Conservation (phyloP, 2,888 invertebrate species). For the Falcaria lacertinaria region DNA sequence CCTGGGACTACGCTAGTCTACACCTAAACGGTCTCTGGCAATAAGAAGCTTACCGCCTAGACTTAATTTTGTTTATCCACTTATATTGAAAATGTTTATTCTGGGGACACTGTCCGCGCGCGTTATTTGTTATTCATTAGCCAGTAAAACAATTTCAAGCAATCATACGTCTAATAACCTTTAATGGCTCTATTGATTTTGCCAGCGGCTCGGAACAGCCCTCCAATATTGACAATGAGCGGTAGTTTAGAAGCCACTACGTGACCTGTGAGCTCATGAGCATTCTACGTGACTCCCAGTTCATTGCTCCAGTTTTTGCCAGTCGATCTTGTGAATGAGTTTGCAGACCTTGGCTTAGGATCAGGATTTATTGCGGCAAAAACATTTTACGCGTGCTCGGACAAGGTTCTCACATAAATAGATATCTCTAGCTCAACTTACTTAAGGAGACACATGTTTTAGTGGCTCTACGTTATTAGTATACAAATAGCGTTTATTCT, state of each 20-base stretch:
- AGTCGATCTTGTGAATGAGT: conserved; percentile 73
- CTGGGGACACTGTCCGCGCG: conserved; percentile 11
- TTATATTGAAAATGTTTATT: conserved; percentile 3
- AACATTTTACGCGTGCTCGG: conserved; percentile 34
- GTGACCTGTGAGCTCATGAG: conserved; percentile 68
- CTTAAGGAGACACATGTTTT: conserved; percentile 25
- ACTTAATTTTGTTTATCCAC: too few species aligned
- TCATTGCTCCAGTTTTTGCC: conserved; percentile 76
- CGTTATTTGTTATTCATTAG: conserved; percentile 50
- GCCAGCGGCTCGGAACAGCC: conserved; percentile 61
- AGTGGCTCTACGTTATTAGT: conserved; percentile 16
- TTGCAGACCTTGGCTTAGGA: conserved; percentile 56
- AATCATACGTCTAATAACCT: conserved; percentile 60
- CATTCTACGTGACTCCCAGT: conserved; percentile 70
- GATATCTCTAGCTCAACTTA: conserved; percentile 25
- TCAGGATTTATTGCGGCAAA: conserved; percentile 53
- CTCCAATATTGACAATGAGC: conserved; percentile 77
- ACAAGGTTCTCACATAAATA: conserved; percentile 27
- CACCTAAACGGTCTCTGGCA: too few species aligned
- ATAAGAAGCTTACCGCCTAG: too few species aligned
- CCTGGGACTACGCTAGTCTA: too few species aligned
- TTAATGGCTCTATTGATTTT: conserved; percentile 72
- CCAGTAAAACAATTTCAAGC: conserved; percentile 48
- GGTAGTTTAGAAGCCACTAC: conserved; percentile 75
- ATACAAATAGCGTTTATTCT: conserved; percentile 15